Evolutionary conservation across 2,797 vertebrate genomes (phyloP), one percentile per base, ranked within the genome.

Genomic region (Eleutherodactylus coqui): DNA sequence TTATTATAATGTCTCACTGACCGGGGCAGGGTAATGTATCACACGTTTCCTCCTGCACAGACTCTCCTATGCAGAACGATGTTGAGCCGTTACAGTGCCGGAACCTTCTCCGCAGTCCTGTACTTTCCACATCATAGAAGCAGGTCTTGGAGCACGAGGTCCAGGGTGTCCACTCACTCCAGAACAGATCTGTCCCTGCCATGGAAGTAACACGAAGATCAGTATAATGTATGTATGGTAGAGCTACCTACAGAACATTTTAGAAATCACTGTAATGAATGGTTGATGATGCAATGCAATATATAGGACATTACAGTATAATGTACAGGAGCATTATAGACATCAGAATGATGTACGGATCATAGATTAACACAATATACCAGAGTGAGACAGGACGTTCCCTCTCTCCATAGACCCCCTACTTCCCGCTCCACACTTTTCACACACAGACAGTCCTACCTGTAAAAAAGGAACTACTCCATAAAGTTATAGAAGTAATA

Each of bases 81-180:
- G 5, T 0, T 0, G 80, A 81, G 64, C 41, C 4, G 0, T 83
- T 84, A 89, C 97, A 97, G 91, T 90, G 94, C 70, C 96, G 93
- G 91, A 95, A 95, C 2, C 95, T 92, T 5, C 85, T 93, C 43
- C 93, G 90, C 86, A 94, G 76, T 4, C 95, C 96, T 0, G 95
- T 94, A 5, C 89, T 89, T 2, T 96, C 95, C 3, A 94, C 94
- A 0, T 94, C 90, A 75, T 93, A 89, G 89, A 96, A 96, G 89
- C 97, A 98, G 0, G 95, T 96, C 88, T 90, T 95, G 29, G 95
- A 96, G 90, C 97, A 97, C 75, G 96, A 89, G 0, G 96, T 96
- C 97, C 97, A 97, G 24, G 91, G 34, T 0, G 90, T 94, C 97
- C 97, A 97, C 86, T 92, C 83, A 2, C 91, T 91, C 97, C 96